These are phyloP conservation scores for Baronia brevicornis DNA, from an alignment of 2,888 invertebrate species.

Conservation along the genomic window DNA sequence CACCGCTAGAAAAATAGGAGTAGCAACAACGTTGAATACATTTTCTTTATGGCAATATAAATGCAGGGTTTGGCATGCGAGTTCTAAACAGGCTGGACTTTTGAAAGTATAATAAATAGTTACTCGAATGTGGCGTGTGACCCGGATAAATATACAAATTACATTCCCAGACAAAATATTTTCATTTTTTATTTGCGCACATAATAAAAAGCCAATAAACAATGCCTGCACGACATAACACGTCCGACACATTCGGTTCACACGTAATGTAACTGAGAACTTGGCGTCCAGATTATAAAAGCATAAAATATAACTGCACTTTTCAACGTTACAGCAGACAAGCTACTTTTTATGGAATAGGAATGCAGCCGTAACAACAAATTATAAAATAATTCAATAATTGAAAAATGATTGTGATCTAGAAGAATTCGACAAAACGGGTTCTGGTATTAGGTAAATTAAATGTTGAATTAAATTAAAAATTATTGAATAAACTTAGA, in stretches of 20 bases:
- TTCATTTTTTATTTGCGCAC: slow-evolving; percentile 16
- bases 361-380: too few species aligned
- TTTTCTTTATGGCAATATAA: slow-evolving; percentile 16
- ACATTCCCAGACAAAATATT: slow-evolving; percentile 14
- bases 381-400: too few species aligned
- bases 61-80: slow-evolving; percentile 14
- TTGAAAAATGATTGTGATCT: too few species aligned
- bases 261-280: too few species aligned
- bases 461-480: too few species aligned
- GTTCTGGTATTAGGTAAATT: too few species aligned
- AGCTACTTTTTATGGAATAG: too few species aligned
- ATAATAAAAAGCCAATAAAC: slow-evolving; percentile 15
- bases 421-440: too few species aligned
- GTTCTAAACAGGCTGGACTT: slow-evolving; percentile 10
- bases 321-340: too few species aligned
- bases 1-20: slow-evolving; percentile 7
- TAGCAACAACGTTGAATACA: slow-evolving; percentile 13
- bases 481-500: too few species aligned
- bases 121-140: slow-evolving; percentile 14
- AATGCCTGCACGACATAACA: slow-evolving; percentile 9
- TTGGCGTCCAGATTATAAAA: too few species aligned
- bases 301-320: too few species aligned
- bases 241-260: slow-evolving; percentile 6
- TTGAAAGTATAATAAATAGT: slow-evolving; percentile 14
- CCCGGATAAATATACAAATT: slow-evolving; percentile 11